Evolutionary conservation across 2,888 invertebrate species (phyloP).

Genomic region (Macrostomum cliftonense): DNA sequence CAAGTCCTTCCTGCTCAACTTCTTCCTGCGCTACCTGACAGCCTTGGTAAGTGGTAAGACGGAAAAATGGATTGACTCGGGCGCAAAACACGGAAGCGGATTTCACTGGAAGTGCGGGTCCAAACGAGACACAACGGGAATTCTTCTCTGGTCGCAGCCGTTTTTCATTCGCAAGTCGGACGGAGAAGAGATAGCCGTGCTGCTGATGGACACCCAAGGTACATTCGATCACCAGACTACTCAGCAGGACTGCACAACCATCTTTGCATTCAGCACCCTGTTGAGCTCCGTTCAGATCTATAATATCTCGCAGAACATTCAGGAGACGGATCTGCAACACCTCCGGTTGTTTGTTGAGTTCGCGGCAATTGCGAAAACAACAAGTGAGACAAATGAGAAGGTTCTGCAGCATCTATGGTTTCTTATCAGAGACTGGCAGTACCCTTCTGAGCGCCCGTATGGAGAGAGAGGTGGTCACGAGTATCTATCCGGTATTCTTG

Average conservation of each 20-base stretch:
- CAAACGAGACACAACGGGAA: constrained; percentile 87
- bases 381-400: constrained; percentile 62
- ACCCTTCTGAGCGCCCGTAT: constrained; percentile 73
- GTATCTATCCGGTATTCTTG: constrained; percentile 61
- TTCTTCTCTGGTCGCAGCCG: constrained; percentile 83
- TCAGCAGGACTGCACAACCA: constrained; percentile 87
- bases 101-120: constrained; percentile 76
- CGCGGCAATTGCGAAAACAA: constrained; percentile 79
- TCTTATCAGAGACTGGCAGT: constrained; percentile 65
- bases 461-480: constrained; percentile 70
- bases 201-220: constrained; percentile 74
- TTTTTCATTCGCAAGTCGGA: constrained; percentile 45
- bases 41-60: constrained; percentile 25
- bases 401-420: constrained; percentile 43
- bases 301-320: constrained; percentile 84
- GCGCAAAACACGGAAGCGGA: too few species aligned
- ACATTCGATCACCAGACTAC: constrained; percentile 94
- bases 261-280: constrained; percentile 95
- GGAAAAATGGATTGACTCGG: too few species aligned
- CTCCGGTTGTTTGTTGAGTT: constrained; percentile 84
- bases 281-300: constrained; percentile 74
- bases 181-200: constrained; percentile 53
- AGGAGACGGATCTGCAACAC: constrained; percentile 91
- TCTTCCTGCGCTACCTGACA: constrained; percentile 80
- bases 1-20: constrained; percentile 87